Base-by-base conservation (phyloP, 2,888 invertebrate species). In the Drosophila subsilvestris region DNA sequence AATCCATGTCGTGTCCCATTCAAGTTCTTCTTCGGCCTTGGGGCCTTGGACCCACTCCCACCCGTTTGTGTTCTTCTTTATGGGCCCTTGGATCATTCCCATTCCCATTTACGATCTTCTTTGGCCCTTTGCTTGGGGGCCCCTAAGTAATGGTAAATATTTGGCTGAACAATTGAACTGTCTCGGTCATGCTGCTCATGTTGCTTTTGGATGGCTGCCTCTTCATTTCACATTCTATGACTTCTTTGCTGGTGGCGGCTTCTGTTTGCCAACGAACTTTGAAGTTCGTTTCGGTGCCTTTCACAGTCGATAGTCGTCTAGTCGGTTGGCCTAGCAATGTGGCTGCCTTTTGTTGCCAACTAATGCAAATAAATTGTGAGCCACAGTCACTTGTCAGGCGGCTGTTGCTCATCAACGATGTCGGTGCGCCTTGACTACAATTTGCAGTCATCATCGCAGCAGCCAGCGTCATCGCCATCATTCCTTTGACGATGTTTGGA, bases 311-410 rank as follows among this genome's bases (percentile, higher is more conserved):
- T 37, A 25, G 25, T 7, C 25, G 45, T 20, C 45, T 47, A 47
- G 45, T 20, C 48, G 25, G 12, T 47, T 47, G 12, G 48, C 5
- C 2, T 48, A 50, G 27, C 18, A 43, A 18, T 18, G 20, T 27
- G 27, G 50, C 45, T 57, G 71, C 44, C 71, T 73, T 63, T 73
- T 62, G 80, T 87, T 87, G 85, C 74, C 87, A 87, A 87, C 87
- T 84, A 82, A 82, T 87, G 82, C 87, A 84, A 82, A 87, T 87
- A 82, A 78, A 83, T 83, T 86, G 80, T 75, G 55, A 73, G 72
- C 37, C 14, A 7, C 81, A 76, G 71, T 81, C 78, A 84, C 81
- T 78, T 77, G 70, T 63, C 66, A 63, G 61, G 67, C 58, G 25
- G 25, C 37, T 37, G 7, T 37, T 68, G 84, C 85, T 80, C 81